A percentile compares a stretch with the other conserved stretches of the same genome.
These are phyloP conservation scores for Drosophila nigrodunni DNA, from an alignment of 1,140 invertebrate genomes.

Conservation along the genomic window DNA sequence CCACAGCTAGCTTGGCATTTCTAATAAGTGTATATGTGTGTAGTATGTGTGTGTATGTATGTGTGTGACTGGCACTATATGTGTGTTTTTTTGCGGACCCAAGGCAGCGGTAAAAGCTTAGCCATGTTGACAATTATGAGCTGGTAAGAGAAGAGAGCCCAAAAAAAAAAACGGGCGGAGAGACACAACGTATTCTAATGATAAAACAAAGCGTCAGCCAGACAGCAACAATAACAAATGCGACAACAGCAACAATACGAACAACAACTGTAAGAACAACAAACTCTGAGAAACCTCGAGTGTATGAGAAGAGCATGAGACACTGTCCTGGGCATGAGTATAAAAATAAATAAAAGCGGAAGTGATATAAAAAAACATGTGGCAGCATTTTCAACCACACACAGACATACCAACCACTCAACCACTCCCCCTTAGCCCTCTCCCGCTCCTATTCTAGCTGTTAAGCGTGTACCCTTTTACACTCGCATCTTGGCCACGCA, in stretches of 20 bases:
- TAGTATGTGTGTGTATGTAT: conserved; percentile 12
- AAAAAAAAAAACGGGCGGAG: not conserved
- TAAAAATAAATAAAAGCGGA: conserved; percentile 77
- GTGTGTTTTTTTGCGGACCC: not conserved
- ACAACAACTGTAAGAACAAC: conserved; percentile 12
- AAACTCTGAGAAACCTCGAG: conserved; percentile 31
- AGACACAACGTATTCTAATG: conserved; percentile 41
- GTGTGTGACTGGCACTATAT: not conserved
- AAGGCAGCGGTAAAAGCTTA: conserved; percentile 28
- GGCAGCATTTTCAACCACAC: conserved; percentile 65
- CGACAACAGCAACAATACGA: conserved; percentile 25
- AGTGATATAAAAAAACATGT: conserved; percentile 81
- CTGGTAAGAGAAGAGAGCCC: conserved; percentile 12
- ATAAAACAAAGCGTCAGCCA: conserved; percentile 66
- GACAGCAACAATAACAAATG: conserved; percentile 44
- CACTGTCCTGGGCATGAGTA: conserved; percentile 33
- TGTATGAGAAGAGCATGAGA: conserved; percentile 9
- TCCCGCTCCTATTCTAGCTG: not conserved
- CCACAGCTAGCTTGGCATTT: conserved; percentile 15
- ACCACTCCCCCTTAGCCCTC: not conserved
- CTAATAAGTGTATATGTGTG: conserved; percentile 16
- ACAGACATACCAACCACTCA: not conserved
- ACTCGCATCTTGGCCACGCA: conserved; percentile 66
- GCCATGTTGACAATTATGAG: conserved; percentile 67
- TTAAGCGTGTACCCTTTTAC: not conserved